Conservation (phyloP, 2,113 vertebrate genomes). For the Brachyhypopomus gauderio region DNA sequence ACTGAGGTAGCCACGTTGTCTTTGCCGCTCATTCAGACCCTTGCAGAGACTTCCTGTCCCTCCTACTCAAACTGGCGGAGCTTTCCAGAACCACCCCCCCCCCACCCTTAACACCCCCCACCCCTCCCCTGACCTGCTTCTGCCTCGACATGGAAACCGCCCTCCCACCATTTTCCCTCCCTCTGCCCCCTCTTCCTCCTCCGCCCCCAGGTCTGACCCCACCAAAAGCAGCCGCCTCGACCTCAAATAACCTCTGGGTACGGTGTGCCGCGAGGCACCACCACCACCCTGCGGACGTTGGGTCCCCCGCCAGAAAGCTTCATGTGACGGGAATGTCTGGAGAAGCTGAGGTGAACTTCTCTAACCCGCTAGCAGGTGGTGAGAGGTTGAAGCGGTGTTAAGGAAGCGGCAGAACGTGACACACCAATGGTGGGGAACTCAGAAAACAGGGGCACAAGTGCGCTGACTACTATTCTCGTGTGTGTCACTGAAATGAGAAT, state of each 20-base stretch:
- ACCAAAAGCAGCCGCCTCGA: not conserved
- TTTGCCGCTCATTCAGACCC: not conserved
- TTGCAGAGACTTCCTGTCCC: slow-evolving; percentile 24
- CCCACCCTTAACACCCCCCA: too few species aligned
- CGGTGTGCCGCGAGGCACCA: too few species aligned
- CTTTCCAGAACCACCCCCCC: not conserved
- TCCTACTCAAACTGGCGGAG: not conserved
- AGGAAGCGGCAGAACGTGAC: too few species aligned
- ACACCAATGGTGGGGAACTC: too few species aligned
- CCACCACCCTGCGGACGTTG: too few species aligned
- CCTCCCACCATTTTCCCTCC: not conserved
- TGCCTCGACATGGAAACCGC: slow-evolving; percentile 20
- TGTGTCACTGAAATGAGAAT: too few species aligned
- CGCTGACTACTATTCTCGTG: too few species aligned
- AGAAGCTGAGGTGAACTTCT: not conserved
- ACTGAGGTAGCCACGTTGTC: not conserved
- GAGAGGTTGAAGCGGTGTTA: too few species aligned
- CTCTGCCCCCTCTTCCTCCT: not conserved
- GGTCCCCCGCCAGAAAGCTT: not conserved
- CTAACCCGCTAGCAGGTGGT: too few species aligned
- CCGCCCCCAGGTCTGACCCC: not conserved
- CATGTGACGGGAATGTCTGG: not conserved
- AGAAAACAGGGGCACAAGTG: too few species aligned
- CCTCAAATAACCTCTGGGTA: not conserved
- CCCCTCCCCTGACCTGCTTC: slow-evolving; percentile 5